These are phyloP conservation scores for Loxodonta africana DNA, from an alignment of 2,113 vertebrate genomes.

Conservation along the genomic window DNA sequence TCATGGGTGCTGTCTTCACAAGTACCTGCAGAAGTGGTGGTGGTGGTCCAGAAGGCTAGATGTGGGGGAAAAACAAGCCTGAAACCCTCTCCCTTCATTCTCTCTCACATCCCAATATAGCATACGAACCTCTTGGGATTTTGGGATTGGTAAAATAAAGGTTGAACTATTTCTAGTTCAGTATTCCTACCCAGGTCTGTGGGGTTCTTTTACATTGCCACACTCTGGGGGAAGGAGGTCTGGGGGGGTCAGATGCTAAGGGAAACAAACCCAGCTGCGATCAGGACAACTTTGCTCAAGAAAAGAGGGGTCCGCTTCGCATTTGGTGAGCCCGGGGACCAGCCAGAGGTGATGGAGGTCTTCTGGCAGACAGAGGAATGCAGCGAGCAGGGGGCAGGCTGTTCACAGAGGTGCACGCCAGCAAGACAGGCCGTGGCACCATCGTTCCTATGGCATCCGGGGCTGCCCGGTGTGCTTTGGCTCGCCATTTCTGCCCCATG, in stretches of 20 bases:
- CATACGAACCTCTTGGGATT: background rate
- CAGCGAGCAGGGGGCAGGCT: background rate
- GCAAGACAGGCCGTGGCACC: background rate
- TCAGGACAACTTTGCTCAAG: background rate
- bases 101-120: background rate
- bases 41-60: background rate
- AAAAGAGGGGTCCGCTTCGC: background rate
- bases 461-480: too few relatives aligned
- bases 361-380: background rate
- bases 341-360: background rate
- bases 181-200: background rate
- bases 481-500: background rate
- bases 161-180: background rate
- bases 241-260: too few relatives aligned
- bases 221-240: background rate
- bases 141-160: background rate
- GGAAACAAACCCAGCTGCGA: background rate
- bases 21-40: background rate
- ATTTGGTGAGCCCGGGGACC: background rate
- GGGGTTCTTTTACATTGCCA: background rate
- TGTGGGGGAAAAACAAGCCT: background rate
- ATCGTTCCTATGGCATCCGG: too few relatives aligned
- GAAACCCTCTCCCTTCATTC: background rate
- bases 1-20: rapidly evolving
- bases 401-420: rapidly evolving